A percentile compares a stretch with the other conserved stretches of the same genome.
These are phyloP conservation scores for Halcyon senegalensis DNA, from an alignment of 2,113 vertebrate species.

Conservation along the genomic window DNA sequence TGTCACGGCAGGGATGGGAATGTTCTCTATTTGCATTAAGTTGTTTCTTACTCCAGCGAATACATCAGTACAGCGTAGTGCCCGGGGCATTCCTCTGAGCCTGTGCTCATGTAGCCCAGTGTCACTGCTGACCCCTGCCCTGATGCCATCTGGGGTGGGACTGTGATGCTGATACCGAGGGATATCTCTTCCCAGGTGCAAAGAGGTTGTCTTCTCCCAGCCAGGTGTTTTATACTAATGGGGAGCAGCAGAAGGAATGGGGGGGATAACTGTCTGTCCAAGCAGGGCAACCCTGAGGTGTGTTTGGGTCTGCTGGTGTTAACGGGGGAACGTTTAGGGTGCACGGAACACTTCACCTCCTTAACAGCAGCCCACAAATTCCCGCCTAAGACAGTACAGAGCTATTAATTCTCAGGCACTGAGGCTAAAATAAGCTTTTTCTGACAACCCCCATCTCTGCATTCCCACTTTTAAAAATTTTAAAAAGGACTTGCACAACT, in stretches of 20 bases:
- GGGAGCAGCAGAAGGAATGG: not conserved
- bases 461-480: not conserved
- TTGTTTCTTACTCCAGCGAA: not conserved
- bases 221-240: not conserved
- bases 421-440: not conserved
- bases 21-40: not conserved
- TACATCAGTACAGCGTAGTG: not conserved
- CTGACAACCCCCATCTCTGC: not conserved
- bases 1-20: not conserved
- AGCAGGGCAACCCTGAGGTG: not conserved
- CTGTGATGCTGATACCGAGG: fast-evolving
- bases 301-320: not conserved
- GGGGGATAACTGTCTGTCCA: not conserved
- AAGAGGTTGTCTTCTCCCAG: not conserved
- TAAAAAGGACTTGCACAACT: not conserved
- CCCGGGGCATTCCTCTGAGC: not conserved
- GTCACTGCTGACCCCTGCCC: not conserved
- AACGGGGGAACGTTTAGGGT: not conserved
- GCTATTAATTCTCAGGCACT: not conserved
- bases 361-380: not conserved
- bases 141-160: not conserved
- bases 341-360: not conserved
- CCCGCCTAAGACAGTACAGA: not conserved
- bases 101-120: fast-evolving
- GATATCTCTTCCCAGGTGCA: not conserved